These are phyloP conservation scores for Euplagia quadripunctaria DNA, from an alignment of 2,888 invertebrate genomes.

Conservation along the genomic window DNA sequence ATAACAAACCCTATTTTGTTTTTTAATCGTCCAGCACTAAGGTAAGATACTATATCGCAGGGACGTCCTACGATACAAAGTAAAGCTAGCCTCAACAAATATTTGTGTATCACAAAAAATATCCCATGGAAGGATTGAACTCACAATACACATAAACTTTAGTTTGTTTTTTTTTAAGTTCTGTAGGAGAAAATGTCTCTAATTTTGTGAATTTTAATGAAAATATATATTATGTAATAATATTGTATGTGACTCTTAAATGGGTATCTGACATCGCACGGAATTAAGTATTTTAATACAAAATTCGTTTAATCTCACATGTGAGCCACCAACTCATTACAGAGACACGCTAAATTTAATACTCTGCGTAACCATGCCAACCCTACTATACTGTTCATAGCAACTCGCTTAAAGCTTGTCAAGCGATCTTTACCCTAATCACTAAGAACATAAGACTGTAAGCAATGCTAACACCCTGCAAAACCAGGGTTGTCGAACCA, in stretches of 20 bases:
- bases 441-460: neutral
- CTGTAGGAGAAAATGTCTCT: neutral
- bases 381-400: neutral
- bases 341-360: conserved; percentile 30
- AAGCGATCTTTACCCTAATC: conserved; percentile 2
- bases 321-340: conserved; percentile 22
- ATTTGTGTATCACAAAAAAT: too few species aligned
- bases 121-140: too few species aligned
- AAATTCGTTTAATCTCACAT: conserved; percentile 20
- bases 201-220: too few species aligned
- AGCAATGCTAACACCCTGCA: neutral
- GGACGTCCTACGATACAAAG: too few species aligned
- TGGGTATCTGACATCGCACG: conserved; percentile 2
- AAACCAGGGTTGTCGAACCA: conserved; percentile 9
- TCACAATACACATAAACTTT: neutral
- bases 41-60: too few species aligned
- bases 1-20: too few species aligned
- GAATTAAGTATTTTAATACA: neutral
- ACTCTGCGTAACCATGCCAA: conserved; percentile 10
- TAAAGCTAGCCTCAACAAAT: neutral
- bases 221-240: too few species aligned
- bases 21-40: too few species aligned
- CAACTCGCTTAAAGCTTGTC: neutral
- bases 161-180: neutral
- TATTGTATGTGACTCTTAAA: neutral